Base-by-base conservation (phyloP, 2,888 invertebrate genomes). In the Dinocampus coccinellae region DNA sequence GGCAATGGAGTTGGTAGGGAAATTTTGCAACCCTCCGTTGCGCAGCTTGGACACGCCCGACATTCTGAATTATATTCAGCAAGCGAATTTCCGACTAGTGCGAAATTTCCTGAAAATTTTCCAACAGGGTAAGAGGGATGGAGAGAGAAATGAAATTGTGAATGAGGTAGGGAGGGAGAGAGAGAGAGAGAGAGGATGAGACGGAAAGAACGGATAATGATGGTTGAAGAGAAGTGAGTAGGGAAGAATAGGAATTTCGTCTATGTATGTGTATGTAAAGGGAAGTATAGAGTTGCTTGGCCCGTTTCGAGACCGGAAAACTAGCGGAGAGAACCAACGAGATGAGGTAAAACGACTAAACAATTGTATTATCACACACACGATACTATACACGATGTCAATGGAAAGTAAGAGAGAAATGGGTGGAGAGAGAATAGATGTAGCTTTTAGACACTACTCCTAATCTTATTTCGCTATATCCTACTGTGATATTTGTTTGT, bases 261-360 rank as follows among this genome's bases (percentile, higher is more conserved):
- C 7, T 29, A n/a, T n/a, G n/a, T n/a, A n/a, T n/a, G n/a, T n/a
- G n/a, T n/a, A n/a, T n/a, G n/a, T n/a, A 7, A 29, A 7, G 29
- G 29, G 7, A 66, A 29, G 13, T 55, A n/a, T 55, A 24, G n/a
- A 36, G 52, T 34, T 34, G 13, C 63, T 63, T 42, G 63, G 47
- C 47, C 47, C 63, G 47, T 63, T 52, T 16, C n/a, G 16, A 26
- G 33, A 63, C 47, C 74, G 76, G 73, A 77, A 74, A 78, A 78
- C 76, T 77, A 75, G 75, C 75, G 70, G 64, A 68, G 16, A n/a
- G 16, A 63, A 39, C 75, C 63, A 64, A 68, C 70, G 77, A 78
- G 75, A 78, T 76, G 78, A 81, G 77, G 77, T 78, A 79, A 81
- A 82, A 80, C 78, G 82, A 79, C 77, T 78, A 81, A 81, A 81